A percentile compares a stretch with the other conserved stretches of the same genome.
phyloP scores from a whole-genome alignment of 2,113 vertebrate genomes.

The Xiphophorus maculatus region DNA sequence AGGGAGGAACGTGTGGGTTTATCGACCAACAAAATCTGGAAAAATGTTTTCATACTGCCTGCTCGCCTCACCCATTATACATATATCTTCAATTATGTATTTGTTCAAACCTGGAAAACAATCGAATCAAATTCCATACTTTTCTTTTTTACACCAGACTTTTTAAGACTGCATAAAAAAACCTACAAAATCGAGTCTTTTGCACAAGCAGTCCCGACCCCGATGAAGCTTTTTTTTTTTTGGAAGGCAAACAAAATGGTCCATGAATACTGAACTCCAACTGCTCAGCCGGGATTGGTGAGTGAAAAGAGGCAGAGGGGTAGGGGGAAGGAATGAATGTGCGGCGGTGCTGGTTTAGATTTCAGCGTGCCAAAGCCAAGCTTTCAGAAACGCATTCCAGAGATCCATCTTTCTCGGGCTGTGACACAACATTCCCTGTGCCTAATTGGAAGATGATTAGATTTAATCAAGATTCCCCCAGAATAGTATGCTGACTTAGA shows the following conservation, averaged over 20 bases:
- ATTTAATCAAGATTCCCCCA: constrained; percentile 70
- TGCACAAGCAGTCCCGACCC: constrained; percentile 30
- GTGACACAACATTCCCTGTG: constrained; percentile 70
- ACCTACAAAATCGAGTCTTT: background rate
- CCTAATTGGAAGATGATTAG: constrained; percentile 71
- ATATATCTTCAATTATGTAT: background rate
- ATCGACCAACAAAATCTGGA: background rate
- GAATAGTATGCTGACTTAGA: constrained; percentile 60
- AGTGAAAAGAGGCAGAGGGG: constrained; percentile 58
- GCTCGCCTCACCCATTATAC: too few species aligned
- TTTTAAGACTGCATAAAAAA: background rate
- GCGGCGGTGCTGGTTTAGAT: constrained; percentile 64
- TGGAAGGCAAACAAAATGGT: constrained; percentile 54
- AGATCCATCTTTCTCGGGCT: constrained; percentile 69
- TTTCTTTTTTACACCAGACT: too few species aligned
- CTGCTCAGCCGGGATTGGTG: constrained; percentile 65
- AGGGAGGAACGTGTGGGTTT: background rate
- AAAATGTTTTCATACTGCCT: too few species aligned
- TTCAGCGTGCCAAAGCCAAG: constrained; percentile 70
- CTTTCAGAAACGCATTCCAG: constrained; percentile 71
- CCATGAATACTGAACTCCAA: constrained; percentile 53
- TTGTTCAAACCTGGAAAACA: background rate
- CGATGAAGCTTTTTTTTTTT: constrained; percentile 21
- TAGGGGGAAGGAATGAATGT: constrained; percentile 59
- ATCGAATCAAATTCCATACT: background rate